phyloP scores from a whole-genome alignment of 2,113 vertebrate genomes.

The Tiliqua scincoides region DNA sequence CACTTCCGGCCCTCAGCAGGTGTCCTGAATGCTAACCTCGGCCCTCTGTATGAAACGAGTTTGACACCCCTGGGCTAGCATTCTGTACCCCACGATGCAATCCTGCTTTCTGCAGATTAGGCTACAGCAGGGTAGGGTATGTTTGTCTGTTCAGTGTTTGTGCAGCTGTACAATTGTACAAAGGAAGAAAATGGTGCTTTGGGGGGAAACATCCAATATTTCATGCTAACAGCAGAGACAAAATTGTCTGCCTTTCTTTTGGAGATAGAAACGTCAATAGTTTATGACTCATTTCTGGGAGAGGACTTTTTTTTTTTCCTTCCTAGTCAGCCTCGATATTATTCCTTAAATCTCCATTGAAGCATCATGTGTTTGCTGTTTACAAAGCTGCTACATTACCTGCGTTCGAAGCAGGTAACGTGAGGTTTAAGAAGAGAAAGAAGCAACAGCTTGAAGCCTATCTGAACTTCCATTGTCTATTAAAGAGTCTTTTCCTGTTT shows the following conservation, averaged over 20 bases:
- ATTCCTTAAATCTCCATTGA: slow-evolving; percentile 4
- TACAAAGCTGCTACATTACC: neutral
- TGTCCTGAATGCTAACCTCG: too few relatives aligned
- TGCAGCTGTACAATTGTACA: neutral
- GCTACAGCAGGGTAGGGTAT: neutral
- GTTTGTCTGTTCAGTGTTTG: too few relatives aligned
- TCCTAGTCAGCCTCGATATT: slow-evolving; percentile 3
- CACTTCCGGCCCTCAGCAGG: too few relatives aligned
- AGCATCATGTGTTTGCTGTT: neutral
- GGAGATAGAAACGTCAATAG: neutral
- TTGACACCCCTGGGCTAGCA: too few relatives aligned
- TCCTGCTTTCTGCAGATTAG: neutral
- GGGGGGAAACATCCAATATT: neutral
- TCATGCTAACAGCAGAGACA: neutral
- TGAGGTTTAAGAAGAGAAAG: neutral
- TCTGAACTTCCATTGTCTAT: neutral
- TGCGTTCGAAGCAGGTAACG: neutral
- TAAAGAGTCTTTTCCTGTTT: neutral
- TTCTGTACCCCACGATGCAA: neutral
- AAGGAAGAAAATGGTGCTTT: neutral
- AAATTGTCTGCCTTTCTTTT: neutral
- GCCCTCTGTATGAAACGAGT: too few relatives aligned
- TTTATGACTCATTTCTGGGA: neutral
- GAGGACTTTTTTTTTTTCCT: neutral
- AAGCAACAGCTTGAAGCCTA: neutral